Percentiles rank a stretch among this genome's conserved stretches.
Evolutionary conservation across 2,113 vertebrate species (phyloP).

Genomic region (Pterocles burchelli): DNA sequence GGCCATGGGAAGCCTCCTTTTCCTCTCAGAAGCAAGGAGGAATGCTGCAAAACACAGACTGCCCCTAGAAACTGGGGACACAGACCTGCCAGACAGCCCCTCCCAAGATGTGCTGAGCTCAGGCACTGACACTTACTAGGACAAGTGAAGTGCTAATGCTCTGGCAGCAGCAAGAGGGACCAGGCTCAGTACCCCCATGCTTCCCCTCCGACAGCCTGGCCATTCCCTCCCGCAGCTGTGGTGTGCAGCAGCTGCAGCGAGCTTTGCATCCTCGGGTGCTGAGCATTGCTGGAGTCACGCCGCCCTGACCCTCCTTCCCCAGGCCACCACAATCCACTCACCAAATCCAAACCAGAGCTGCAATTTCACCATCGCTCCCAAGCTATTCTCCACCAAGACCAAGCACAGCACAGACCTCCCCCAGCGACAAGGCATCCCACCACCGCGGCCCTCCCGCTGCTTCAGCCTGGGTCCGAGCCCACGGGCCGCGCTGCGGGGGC

Average conservation of each 20-base stretch:
- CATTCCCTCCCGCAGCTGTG: background rate
- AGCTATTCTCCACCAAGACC: background rate
- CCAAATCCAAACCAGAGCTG: background rate
- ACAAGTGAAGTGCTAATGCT: background rate
- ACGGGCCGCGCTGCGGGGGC: no score
- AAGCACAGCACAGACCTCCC: background rate
- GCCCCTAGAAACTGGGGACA: background rate
- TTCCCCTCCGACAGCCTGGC: background rate
- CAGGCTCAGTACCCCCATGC: accelerated
- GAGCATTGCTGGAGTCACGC: background rate
- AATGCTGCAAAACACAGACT: background rate
- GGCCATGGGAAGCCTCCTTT: background rate
- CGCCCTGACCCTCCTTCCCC: background rate
- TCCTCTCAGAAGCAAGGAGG: background rate
- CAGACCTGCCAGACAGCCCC: no score
- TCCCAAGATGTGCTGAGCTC: background rate
- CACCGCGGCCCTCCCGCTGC: background rate
- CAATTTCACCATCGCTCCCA: background rate
- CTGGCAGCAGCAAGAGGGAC: background rate
- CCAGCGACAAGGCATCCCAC: background rate
- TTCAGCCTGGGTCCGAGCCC: background rate
- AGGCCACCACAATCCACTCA: background rate
- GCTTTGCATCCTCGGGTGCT: background rate
- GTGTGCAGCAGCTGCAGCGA: accelerated
- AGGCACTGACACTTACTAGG: background rate